Conservation (phyloP, 2,888 invertebrate genomes). For the Myopa tessellatipennis region DNA sequence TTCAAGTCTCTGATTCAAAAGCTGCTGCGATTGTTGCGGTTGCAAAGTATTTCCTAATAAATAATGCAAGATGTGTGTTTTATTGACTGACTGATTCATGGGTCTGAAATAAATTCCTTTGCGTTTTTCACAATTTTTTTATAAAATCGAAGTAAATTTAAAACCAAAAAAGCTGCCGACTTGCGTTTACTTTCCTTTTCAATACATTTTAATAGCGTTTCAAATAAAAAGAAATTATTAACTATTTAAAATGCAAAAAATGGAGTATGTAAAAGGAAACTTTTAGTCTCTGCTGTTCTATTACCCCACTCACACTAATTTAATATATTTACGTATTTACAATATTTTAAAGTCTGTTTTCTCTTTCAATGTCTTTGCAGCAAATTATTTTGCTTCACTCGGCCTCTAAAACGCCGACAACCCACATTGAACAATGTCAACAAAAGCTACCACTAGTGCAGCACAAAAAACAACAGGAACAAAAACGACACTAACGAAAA, state of each 20-base stretch:
- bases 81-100: too few relatives aligned
- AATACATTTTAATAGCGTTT: neutral
- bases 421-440: constrained; percentile 6
- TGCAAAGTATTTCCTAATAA: too few relatives aligned
- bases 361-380: constrained; percentile 4
- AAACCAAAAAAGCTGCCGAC: neutral
- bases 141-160: too few relatives aligned
- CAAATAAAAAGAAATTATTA: neutral
- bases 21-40: too few relatives aligned
- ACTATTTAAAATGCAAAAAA: too few relatives aligned
- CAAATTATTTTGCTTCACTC: neutral
- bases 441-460: neutral
- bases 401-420: constrained; percentile 23
- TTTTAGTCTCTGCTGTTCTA: too few relatives aligned
- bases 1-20: too few relatives aligned
- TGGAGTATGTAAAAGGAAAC: too few relatives aligned
- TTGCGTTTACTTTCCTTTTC: neutral
- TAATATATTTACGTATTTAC: neutral
- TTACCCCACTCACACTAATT: neutral
- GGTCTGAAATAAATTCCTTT: too few relatives aligned
- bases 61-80: too few relatives aligned
- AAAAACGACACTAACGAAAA: neutral
- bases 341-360: neutral
- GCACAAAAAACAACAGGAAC: neutral
- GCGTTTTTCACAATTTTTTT: too few relatives aligned